Percentiles rank a stretch among this genome's conserved stretches.
Conservation (phyloP, 1,140 invertebrate species). For the Drosophila novamexicana region DNA sequence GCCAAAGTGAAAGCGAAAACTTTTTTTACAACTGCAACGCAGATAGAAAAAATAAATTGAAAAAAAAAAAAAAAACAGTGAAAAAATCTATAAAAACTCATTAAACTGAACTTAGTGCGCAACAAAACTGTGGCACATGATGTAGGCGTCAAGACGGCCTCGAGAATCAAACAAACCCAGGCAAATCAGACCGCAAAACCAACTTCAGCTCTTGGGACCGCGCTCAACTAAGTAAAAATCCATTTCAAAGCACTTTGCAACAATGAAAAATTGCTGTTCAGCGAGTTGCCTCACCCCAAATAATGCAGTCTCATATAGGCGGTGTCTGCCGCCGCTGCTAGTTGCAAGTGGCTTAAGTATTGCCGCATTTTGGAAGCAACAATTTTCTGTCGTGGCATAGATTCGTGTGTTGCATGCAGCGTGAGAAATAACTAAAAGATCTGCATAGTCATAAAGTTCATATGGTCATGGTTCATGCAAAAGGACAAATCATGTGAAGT, state of each 20-base stretch:
- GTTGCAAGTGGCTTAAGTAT: constrained; percentile 16
- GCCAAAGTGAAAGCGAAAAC: constrained; percentile 31
- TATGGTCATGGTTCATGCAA: constrained; percentile 11
- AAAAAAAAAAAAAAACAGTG: neutral
- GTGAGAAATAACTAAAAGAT: constrained; percentile 33
- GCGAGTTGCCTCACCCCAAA: constrained; percentile 31
- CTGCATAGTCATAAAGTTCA: constrained; percentile 33
- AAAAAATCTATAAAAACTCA: constrained; percentile 60
- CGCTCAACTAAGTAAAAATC: constrained; percentile 44
- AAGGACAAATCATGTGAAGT: neutral
- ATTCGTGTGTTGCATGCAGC: constrained; percentile 18
- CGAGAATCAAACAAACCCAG: constrained; percentile 29
- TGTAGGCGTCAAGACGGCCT: constrained; percentile 31
- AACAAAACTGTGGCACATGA: constrained; percentile 17
- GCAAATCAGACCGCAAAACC: constrained; percentile 31
- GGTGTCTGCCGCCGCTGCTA: constrained; percentile 31
- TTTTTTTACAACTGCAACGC: constrained; percentile 62
- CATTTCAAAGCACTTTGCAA: constrained; percentile 63
- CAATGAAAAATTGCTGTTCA: constrained; percentile 61
- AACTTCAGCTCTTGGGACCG: constrained; percentile 18
- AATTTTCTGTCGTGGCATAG: constrained; percentile 29
- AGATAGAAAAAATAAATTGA: constrained; percentile 45
- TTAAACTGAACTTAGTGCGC: constrained; percentile 28
- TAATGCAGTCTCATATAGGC: constrained; percentile 53
- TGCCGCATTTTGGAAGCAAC: constrained; percentile 34